phyloP scores from a whole-genome alignment of 64 coral and sea anemone species.

The Dendronephthya gigantea region DNA sequence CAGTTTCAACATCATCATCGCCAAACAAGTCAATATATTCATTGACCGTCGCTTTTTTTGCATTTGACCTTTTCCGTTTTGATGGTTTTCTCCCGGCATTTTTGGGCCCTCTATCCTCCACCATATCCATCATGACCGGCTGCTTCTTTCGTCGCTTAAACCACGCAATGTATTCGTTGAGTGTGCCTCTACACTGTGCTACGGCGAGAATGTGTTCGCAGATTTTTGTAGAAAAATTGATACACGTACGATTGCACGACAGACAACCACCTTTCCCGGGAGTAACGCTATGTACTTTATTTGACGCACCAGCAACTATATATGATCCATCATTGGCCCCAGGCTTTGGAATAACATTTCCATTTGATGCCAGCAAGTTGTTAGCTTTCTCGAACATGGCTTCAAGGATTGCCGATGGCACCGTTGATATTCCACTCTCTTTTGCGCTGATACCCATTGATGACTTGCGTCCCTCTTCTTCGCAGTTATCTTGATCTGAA shows the following conservation, averaged over 20 bases:
- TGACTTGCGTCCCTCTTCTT: neutral
- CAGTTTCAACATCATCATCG: neutral
- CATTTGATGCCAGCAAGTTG: neutral
- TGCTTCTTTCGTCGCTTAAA: constrained; percentile 22
- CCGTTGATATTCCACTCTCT: neutral
- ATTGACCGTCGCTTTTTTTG: neutral
- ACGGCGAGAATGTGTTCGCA: constrained; percentile 46
- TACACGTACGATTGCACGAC: constrained; percentile 24
- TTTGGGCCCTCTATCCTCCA: constrained; percentile 15
- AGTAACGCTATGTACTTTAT: constrained; percentile 22
- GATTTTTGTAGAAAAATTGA: constrained; percentile 24
- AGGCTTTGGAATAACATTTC: constrained; percentile 4
- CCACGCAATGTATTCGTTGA: constrained; percentile 24
- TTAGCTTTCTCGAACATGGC: neutral
- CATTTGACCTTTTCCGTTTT: constrained; percentile 33
- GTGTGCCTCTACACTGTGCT: constrained; percentile 21
- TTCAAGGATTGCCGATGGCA: neutral
- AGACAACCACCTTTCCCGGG: constrained; percentile 34
- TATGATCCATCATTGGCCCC: neutral
- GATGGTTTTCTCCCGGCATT: constrained; percentile 21
- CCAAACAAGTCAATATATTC: constrained; percentile 27
- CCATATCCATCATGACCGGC: constrained; percentile 36
- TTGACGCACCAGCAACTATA: neutral
- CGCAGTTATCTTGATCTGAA: neutral
- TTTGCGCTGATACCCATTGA: neutral